Evolutionary conservation across 2,888 invertebrate species (phyloP), one percentile per base, ranked within the genome.

Genomic region (Drosophila bunnanda): DNA sequence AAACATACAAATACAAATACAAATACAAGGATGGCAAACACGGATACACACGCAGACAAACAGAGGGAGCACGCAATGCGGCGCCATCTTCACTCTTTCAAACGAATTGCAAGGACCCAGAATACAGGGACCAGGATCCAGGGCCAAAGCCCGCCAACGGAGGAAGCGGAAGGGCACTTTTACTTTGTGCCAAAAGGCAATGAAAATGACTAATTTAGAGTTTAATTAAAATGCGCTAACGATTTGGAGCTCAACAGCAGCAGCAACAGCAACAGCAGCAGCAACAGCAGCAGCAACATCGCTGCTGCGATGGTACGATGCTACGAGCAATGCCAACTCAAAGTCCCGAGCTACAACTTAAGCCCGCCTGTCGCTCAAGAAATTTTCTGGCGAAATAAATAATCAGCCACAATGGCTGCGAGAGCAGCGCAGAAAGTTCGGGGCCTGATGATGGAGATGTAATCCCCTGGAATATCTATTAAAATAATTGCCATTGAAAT

Each of bases 211-310:
- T 87, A 81, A 89, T 81, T 85, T 84, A 72, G 79, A 89, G 78
- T 88, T 85, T 85, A 84, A 89, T 85, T 85, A 85, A 85, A 85
- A 87, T 76, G 76, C 88, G 82, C 88, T 79, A 89, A 85, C 82
- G 85, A 88, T 80, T 86, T 78, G 77, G 65, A 73, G 65, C 70
- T 67, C 67, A 75, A 75, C 67, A 75, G 68, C 58, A 65, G 50
- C 53, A 46, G 41, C 58, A 66, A 28, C 32, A 69, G 64, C 54
- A 58, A 6, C 53, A 58, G 8, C 41, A 55, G 9, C 60, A 62
- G n/a, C 41, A 32, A 38, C 50, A 55, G 25, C 22, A 25, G 25
- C 44, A 46, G 28, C 48, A 17, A 30, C 48, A 30, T 46, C 25
- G 2, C 44, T 46, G 44, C 25, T n/a, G 10, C n/a, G n/a, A n/a